Evolutionary conservation across 2,113 vertebrate species (phyloP).

Genomic region (Brienomyrus brachyistius): DNA sequence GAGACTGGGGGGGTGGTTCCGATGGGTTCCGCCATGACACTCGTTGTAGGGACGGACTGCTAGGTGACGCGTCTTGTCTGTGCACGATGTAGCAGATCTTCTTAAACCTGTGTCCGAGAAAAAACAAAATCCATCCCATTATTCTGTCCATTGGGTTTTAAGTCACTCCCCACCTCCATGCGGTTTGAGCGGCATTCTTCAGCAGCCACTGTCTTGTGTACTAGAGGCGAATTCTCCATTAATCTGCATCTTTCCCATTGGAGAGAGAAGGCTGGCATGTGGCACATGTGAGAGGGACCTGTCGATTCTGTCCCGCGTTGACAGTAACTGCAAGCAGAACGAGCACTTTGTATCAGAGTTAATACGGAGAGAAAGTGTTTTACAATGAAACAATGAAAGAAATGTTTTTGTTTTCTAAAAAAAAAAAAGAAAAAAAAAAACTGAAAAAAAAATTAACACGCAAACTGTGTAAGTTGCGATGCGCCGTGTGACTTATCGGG

Average conservation of each 20-base stretch:
- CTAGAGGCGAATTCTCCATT: slow-evolving; percentile 33
- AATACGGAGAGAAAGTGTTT: slow-evolving; percentile 17
- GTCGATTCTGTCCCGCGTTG: background rate
- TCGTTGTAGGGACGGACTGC: slow-evolving; percentile 39
- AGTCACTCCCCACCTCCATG: slow-evolving; percentile 4
- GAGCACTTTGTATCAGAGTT: slow-evolving; percentile 21
- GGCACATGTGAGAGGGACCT: slow-evolving; percentile 16
- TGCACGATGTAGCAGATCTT: slow-evolving; percentile 50
- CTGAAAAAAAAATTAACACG: background rate
- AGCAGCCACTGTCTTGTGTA: slow-evolving; percentile 34
- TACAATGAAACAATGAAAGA: slow-evolving; percentile 22
- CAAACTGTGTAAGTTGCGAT: slow-evolving; percentile 32
- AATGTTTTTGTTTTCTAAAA: slow-evolving; percentile 36
- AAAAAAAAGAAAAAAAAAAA: slow-evolving; percentile 21
- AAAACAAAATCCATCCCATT: slow-evolving; percentile 38
- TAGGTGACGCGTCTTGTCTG: slow-evolving; percentile 36
- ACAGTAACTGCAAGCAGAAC: slow-evolving; percentile 1
- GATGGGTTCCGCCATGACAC: slow-evolving; percentile 33
- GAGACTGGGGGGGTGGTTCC: background rate
- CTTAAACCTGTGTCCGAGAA: slow-evolving; percentile 15
- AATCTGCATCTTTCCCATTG: slow-evolving; percentile 32
- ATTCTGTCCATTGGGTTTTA: slow-evolving; percentile 35
- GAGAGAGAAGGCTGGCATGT: slow-evolving; percentile 28
- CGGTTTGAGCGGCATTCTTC: slow-evolving; percentile 15
- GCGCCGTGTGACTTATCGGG: slow-evolving; percentile 59